Evolutionary conservation across 2,113 vertebrate species (phyloP).

Genomic region (Neolamprologus brichardi): DNA sequence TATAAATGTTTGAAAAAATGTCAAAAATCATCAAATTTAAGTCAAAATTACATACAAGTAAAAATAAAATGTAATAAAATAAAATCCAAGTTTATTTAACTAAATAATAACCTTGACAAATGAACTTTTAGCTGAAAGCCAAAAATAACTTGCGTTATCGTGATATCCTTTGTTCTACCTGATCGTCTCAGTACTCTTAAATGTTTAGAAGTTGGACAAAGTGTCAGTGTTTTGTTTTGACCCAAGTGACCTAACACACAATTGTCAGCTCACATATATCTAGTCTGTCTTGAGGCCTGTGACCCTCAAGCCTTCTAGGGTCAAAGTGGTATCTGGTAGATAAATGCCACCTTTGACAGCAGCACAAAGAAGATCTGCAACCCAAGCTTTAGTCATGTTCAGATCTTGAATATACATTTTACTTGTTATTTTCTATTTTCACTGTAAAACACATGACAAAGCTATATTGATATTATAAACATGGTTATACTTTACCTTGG

Average conservation of each 20-base stretch:
- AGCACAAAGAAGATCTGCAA: neutral
- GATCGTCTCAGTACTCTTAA: neutral
- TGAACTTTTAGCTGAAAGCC: neutral
- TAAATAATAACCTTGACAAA: neutral
- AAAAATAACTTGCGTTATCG: neutral
- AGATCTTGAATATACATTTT: neutral
- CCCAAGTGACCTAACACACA: slow-evolving; percentile 17
- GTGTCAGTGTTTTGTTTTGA: slow-evolving; percentile 23
- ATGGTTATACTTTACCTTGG: slow-evolving; percentile 62
- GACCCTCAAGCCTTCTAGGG: slow-evolving; percentile 7
- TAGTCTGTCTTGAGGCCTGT: neutral
- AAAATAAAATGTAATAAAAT: neutral
- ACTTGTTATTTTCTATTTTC: neutral
- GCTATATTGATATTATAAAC: neutral
- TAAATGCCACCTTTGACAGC: slow-evolving; percentile 33
- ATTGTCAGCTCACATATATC: slow-evolving; percentile 5
- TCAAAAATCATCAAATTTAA: neutral
- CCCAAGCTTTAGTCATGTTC: neutral
- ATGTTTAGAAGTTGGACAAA: slow-evolving; percentile 2
- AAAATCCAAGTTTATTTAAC: neutral
- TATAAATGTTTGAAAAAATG: neutral
- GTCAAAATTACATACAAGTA: neutral
- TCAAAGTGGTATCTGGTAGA: slow-evolving; percentile 33
- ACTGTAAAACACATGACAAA: neutral
- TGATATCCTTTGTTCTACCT: neutral